Base-by-base conservation (phyloP, 2,113 vertebrate genomes). In the Ovis canadensis region DNA sequence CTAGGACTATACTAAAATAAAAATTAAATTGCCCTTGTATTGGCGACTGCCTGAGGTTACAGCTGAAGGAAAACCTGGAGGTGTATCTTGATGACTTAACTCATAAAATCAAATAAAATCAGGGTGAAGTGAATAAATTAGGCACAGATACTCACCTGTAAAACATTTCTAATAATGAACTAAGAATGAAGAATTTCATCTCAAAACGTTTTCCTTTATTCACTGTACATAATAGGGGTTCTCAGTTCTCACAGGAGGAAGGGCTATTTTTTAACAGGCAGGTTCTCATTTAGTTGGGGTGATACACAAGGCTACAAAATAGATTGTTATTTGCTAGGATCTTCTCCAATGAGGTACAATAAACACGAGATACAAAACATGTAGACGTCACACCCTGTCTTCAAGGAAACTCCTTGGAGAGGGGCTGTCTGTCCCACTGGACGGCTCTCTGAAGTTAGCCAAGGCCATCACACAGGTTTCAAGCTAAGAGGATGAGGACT, bases 311-410 rank as follows among this genome's bases (percentile, higher is more conserved):
- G 40, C 19, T 45, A 43, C 23, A 59, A 29, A 83, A 29, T 45
- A 87, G 36, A 14, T 33, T 36, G 62, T 71, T 19, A 36, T 33
- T 14, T 71, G 67, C 19, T 7, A 80, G 84, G 74, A 80, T 43
- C 81, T 82, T 92, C 31, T 50, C 55, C 33, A 36, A 6, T 17
- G 17, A 33, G 31, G 48, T 27, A 57, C 40, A 19, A 33, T 3
- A 52, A 74, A 7, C 40, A 52, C 33, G 17, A n/a, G n/a, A 36
- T 25, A 55, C 74, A 84, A 62, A n/a, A 3, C 40, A 40, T 14
- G 12, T 16, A 7, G 21, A 29, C 14, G 0, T 3, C 21, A 64
- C 1, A 23, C 3, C 3, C 29, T 27, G n/a, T 78, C 78, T 48
- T 82, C 62, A 83, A 27, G 36, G 14, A 67, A 40, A 43, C 19